A percentile compares a stretch with the other conserved stretches of the same genome.
These are phyloP conservation scores for Globodera ellingtonae DNA, from an alignment of 1,140 invertebrate species.

Conservation along the genomic window DNA sequence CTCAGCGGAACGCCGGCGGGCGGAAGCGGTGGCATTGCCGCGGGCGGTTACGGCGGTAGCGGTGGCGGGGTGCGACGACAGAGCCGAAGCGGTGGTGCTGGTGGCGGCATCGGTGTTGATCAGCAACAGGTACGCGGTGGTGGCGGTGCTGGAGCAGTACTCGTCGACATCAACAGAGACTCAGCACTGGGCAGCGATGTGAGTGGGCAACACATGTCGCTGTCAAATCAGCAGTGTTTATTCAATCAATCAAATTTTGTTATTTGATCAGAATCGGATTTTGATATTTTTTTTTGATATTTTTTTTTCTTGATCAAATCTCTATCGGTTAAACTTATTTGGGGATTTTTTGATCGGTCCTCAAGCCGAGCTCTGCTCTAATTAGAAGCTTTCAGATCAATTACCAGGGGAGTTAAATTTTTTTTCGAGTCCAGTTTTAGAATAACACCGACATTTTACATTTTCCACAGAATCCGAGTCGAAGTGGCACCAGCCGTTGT, in stretches of 20 bases:
- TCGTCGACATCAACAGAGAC: constrained; percentile 17
- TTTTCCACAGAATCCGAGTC: not conserved
- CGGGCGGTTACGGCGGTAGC: not conserved
- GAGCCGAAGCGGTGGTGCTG: not conserved
- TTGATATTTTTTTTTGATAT: no score
- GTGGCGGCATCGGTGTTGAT: not conserved
- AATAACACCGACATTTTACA: no score
- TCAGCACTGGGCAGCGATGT: constrained; percentile 26
- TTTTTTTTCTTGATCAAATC: no score
- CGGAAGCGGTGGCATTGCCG: not conserved
- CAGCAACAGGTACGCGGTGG: not conserved
- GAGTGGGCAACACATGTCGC: not conserved
- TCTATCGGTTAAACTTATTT: no score
- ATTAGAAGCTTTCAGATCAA: no score
- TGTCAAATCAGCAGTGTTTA: no score
- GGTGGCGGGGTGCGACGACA: not conserved
- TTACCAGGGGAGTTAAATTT: no score
- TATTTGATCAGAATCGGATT: no score
- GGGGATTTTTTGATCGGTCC: no score
- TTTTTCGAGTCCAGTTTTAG: no score
- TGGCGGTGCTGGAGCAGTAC: not conserved
- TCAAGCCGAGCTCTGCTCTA: no score
- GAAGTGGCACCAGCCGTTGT: constrained; percentile 25
- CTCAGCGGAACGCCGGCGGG: constrained; percentile 4
- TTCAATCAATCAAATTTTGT: no score